Percentiles rank a stretch among this genome's conserved stretches.
Conservation (phyloP, 1,140 invertebrate genomes). For the Drosophila bipectinata region DNA sequence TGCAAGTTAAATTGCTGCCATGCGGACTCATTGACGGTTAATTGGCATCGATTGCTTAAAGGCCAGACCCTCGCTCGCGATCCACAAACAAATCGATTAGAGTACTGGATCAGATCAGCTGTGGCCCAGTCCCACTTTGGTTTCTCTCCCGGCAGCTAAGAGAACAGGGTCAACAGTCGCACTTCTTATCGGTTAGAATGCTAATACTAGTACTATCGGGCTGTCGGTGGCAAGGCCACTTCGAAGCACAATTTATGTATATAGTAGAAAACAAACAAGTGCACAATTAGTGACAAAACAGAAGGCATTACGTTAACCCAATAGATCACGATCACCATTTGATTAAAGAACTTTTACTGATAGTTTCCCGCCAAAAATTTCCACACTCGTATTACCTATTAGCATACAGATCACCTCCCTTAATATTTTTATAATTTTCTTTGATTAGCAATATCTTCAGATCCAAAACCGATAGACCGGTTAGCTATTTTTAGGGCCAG, state of each 20-base stretch:
- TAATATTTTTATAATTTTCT: not conserved
- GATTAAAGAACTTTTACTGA: too few relatives aligned
- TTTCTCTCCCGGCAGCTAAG: not conserved
- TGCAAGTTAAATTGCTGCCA: conserved; percentile 1
- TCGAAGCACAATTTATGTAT: conserved; percentile 7
- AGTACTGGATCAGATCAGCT: conserved; percentile 11
- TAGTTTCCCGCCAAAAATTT: too few relatives aligned
- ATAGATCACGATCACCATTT: too few relatives aligned
- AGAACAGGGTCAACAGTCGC: conserved; percentile 37
- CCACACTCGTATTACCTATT: too few relatives aligned
- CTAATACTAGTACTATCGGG: conserved; percentile 9
- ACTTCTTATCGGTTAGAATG: conserved; percentile 19
- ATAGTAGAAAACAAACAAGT: conserved; percentile 20
- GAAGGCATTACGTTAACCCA: too few relatives aligned
- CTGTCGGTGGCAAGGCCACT: conserved; percentile 34
- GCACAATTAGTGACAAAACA: not conserved
- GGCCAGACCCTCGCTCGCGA: conserved; percentile 3
- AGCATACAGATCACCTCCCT: too few relatives aligned
- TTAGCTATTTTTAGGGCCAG: not conserved
- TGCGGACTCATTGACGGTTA: conserved; percentile 24
- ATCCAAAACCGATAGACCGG: not conserved
- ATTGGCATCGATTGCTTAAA: conserved; percentile 43
- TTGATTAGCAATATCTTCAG: not conserved
- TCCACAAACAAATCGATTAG: conserved; percentile 31
- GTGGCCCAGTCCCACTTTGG: conserved; percentile 28